Evolutionary conservation across 2,113 vertebrate species (phyloP).

Genomic region (Corythornis vintsioides): DNA sequence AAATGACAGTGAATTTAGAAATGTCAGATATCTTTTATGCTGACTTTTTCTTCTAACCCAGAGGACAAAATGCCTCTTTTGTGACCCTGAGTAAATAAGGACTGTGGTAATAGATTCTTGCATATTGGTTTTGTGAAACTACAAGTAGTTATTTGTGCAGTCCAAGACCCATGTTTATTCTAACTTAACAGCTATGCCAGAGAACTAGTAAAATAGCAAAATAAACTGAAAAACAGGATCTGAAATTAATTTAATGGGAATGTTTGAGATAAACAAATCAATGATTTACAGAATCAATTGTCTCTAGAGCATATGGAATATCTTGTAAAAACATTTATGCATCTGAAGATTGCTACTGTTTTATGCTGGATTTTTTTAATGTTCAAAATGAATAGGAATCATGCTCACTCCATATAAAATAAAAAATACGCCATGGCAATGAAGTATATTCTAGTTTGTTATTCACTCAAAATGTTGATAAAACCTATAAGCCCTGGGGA

Average conservation of each 20-base stretch:
- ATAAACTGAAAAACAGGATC: constrained; percentile 9
- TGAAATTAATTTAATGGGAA: neutral
- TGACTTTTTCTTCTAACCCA: neutral
- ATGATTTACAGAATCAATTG: constrained; percentile 11
- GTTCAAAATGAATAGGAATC: neutral
- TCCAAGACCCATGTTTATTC: neutral
- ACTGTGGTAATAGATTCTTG: neutral
- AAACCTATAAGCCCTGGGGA: neutral
- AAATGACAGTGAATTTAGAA: neutral
- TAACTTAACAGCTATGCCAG: neutral
- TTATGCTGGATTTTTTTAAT: neutral
- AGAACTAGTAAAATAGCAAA: neutral
- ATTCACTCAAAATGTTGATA: constrained; percentile 14
- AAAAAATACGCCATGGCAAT: neutral
- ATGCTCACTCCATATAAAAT: neutral
- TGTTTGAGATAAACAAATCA: neutral
- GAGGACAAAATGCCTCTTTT: neutral
- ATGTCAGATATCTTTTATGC: neutral
- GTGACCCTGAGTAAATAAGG: neutral
- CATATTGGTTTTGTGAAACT: neutral
- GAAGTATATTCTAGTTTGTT: neutral
- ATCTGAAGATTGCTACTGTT: neutral
- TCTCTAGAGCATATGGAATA: neutral
- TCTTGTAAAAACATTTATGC: neutral
- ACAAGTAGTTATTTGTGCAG: neutral